A percentile compares a stretch with the other conserved stretches of the same genome.
Conservation (phyloP, 1,140 invertebrate genomes). For the Orchesella cincta region DNA sequence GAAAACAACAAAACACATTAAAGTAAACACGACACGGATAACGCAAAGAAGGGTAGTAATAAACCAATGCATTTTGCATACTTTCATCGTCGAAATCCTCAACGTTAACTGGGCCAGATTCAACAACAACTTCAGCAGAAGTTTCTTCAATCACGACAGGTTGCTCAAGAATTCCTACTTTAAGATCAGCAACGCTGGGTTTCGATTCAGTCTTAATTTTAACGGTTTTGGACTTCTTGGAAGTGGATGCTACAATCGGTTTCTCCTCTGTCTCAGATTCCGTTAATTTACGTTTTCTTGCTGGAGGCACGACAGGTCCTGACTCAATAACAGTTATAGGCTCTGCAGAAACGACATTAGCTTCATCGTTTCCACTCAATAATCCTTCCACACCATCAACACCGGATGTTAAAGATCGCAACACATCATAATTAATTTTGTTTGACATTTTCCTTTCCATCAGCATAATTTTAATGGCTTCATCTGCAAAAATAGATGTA, state of each 20-base stretch:
- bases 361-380: constrained; percentile 25
- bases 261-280: constrained; percentile 23
- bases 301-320: constrained; percentile 46
- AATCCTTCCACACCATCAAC: constrained; percentile 11
- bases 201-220: constrained; percentile 36
- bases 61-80: neutral
- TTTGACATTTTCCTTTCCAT: constrained; percentile 91
- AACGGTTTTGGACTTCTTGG: constrained; percentile 39
- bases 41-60: neutral
- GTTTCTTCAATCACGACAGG: constrained; percentile 33
- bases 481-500: constrained; percentile 60
- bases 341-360: neutral
- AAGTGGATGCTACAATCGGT: constrained; percentile 5
- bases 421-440: constrained; percentile 97
- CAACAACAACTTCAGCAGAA: constrained; percentile 38
- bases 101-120: constrained; percentile 51
- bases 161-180: constrained; percentile 36
- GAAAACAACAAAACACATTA: constrained; percentile 8
- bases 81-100: constrained; percentile 57
- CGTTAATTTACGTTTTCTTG: constrained; percentile 15
- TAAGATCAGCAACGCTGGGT: constrained; percentile 25
- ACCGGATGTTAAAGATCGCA: constrained; percentile 73
- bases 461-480: constrained; percentile 92
- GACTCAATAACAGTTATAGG: constrained; percentile 50
- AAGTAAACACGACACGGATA: neutral